phyloP scores from a whole-genome alignment of 2,888 invertebrate species.

The Laothoe populi region DNA sequence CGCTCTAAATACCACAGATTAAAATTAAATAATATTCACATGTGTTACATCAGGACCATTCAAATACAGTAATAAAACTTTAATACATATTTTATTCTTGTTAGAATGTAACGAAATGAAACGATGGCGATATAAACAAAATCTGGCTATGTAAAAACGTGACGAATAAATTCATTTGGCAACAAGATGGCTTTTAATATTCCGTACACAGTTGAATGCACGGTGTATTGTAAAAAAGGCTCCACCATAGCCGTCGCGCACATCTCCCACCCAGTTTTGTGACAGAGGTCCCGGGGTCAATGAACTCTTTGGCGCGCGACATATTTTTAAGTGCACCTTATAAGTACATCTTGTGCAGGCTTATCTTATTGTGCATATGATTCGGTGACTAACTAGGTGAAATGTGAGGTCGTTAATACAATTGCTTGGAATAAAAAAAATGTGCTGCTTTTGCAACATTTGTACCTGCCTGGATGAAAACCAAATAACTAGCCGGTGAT shows the following conservation, averaged over 20 bases:
- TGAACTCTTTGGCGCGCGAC: constrained; percentile 79
- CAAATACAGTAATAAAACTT: neutral
- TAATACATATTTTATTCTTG: neutral
- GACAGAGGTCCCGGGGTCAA: constrained; percentile 78
- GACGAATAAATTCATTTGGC: constrained; percentile 41
- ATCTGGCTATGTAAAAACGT: constrained; percentile 39
- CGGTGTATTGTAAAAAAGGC: constrained; percentile 46
- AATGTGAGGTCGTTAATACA: neutral
- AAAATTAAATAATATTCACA: too few species aligned
- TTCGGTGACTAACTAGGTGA: constrained; percentile 22
- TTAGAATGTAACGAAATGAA: too few species aligned
- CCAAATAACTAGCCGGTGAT: too few species aligned
- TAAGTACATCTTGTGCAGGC: constrained; percentile 46
- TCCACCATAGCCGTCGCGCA: constrained; percentile 55
- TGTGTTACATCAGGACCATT: too few species aligned
- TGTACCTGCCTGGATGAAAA: too few species aligned
- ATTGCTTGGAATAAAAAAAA: neutral
- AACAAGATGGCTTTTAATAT: constrained; percentile 44
- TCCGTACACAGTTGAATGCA: constrained; percentile 52
- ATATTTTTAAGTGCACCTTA: constrained; percentile 71
- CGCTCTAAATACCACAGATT: too few species aligned
- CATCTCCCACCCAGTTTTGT: constrained; percentile 78
- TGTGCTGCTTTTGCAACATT: too few species aligned
- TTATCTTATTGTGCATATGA: constrained; percentile 28
- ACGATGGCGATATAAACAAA: constrained; percentile 13